Evolutionary conservation across 2,797 vertebrate genomes (phyloP), one percentile per base, ranked within the genome.

Genomic region (Lagocephalus sceleratus): DNA sequence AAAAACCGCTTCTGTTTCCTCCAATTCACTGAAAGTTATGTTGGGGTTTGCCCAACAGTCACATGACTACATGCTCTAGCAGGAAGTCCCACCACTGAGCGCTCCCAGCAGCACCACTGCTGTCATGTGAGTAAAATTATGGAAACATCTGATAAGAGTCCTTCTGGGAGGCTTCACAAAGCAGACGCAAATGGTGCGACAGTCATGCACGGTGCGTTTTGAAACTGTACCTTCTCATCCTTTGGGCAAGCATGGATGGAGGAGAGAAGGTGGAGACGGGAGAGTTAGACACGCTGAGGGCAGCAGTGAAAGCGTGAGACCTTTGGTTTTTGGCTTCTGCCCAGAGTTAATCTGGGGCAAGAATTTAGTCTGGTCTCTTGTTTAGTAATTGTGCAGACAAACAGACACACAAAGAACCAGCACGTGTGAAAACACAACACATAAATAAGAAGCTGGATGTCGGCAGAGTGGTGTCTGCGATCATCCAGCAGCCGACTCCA

Each of bases 201-300:
- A 67, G 23, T 57, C 43, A 59, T 78, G 66, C 64, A 63, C 45
- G 75, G 66, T 17, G 52, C 46, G 56, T 63, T 54, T 20, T 46
- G 60, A 5, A 76, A 88, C 67, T 83, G 89, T 98, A 99, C 97
- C 97, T 99, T 99, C 86, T 98, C 94, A 91, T 99, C 95, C 97
- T 99, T 90, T 83, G 68, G 80, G 87, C 85, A 79, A 76, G 90
- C 87, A 85, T 87, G 78, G 78, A 83, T 84, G 80, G 66, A 81
- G 73, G 66, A 89, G 87, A 92, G 85, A 91, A 88, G 73, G 86
- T 86, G 78, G 64, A 88, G 71, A 85, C 59, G 72, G 53, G 47
- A 76, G 73, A 57, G 69, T 89, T 80, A 88, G 76, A 82, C 75
- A 81, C 48, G 75, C 42, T 7, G 61, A 60, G 14, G 41, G 59